Conservation (phyloP, 1,140 invertebrate species). For the Pseudomyrmex cubaensis region DNA sequence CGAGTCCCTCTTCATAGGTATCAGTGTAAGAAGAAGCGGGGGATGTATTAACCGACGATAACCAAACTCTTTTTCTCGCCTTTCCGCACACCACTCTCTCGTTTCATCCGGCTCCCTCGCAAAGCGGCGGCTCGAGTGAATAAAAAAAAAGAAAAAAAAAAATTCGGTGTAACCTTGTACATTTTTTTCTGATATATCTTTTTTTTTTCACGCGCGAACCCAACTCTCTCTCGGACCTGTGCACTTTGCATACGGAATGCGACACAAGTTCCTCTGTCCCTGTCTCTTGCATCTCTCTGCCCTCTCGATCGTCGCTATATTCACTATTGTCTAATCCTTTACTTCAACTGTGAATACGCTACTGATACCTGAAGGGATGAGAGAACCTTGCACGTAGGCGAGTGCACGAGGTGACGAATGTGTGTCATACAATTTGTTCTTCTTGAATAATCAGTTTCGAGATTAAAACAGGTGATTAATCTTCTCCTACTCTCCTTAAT, state of each 20-base stretch:
- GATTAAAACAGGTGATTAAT: background rate
- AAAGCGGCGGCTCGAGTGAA: conserved; percentile 27
- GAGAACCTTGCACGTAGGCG: conserved; percentile 66
- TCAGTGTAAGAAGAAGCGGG: conserved; percentile 56
- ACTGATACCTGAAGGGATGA: conserved; percentile 61
- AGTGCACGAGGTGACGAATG: conserved; percentile 60
- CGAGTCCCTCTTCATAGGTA: conserved; percentile 38
- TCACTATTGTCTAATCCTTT: conserved; percentile 47
- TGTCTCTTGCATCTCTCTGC: conserved; percentile 11
- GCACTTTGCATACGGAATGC: conserved; percentile 76
- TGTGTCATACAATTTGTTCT: conserved; percentile 32
- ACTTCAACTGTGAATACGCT: conserved; percentile 72
- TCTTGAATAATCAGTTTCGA: conserved; percentile 19
- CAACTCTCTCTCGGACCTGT: conserved; percentile 60
- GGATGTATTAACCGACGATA: conserved; percentile 65
- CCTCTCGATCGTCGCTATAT: conserved; percentile 21
- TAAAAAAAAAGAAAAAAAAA: conserved; percentile 64
- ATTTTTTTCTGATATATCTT: conserved; percentile 76
- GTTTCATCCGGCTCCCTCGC: conserved; percentile 21
- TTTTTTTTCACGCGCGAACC: conserved; percentile 68
- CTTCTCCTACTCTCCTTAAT: too few species aligned
- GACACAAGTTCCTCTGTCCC: conserved; percentile 68
- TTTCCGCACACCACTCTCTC: background rate
- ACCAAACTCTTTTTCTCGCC: conserved; percentile 56
- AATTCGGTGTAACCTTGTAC: conserved; percentile 77